Evolutionary conservation across 2,888 invertebrate genomes (phyloP), one percentile per base, ranked within the genome.

Genomic region (Gibbula magus): DNA sequence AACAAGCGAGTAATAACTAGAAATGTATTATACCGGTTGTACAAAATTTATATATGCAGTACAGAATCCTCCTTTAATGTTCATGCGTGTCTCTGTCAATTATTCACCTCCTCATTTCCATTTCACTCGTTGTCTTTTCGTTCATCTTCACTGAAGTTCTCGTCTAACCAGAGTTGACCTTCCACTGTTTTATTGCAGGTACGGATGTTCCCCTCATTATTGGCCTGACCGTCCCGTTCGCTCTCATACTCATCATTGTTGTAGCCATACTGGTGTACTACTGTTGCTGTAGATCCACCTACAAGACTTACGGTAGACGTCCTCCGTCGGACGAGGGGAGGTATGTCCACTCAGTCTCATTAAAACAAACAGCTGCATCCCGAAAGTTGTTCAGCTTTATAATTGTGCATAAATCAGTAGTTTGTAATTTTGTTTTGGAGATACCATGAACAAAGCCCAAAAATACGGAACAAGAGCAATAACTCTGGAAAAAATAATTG

Each of bases 211-310:
- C 79, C 51, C 78, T 83, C 61, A 81, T 81, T 1, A 77, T 83
- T 1, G 73, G 76, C 22, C 78, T 83, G 56, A 81, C 79, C 18
- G 67, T 83, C 29, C 79, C 83, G 2, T 51, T 83, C 20, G 76
- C 78, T 52, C 32, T 83, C 56, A 52, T 81, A 13, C 51, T 73
- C 13, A 45, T 53, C 29, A 35, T 78, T 45, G 29, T 75, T 22
- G 39, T 81, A 39, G 78, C 66, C 8, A 39, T 81, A 16, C 10
- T 83, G 32, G 45, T 81, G n/a, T 81, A 78, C 79, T 32, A 56
- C 22, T 83, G 80, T 45, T 29, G 75, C 22, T 78, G 53, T 39
- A 29, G 73, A 54, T 39, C 16, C 5, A 5, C 35, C 7, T 18
- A n/a, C 7, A 73, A 75, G n/a, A 22, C n/a, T 25, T 45, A 45